A percentile compares a stretch with the other conserved stretches of the same genome.
Evolutionary conservation across 1,140 invertebrate species (phyloP).

Genomic region (Phymorhynchus buccinoides): DNA sequence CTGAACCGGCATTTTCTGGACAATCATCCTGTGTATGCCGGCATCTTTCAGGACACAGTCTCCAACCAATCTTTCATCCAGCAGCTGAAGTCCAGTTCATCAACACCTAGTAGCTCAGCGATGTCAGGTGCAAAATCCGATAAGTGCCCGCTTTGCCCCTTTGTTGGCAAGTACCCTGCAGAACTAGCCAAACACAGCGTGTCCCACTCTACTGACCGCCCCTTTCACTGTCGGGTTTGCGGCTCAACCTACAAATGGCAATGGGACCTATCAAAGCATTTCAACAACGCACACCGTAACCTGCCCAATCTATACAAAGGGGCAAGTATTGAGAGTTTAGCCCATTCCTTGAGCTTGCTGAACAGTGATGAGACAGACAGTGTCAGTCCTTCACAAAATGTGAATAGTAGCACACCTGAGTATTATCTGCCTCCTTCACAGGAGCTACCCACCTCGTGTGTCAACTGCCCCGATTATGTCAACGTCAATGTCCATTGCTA

Average conservation of each 20-base stretch:
- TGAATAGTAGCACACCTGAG: too few relatives aligned
- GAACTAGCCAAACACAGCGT: slow-evolving; percentile 72
- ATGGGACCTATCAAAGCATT: slow-evolving; percentile 73
- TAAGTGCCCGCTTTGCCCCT: slow-evolving; percentile 70
- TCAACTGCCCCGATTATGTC: slow-evolving; percentile 65
- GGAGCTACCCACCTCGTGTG: slow-evolving; percentile 49
- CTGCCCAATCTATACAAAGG: slow-evolving; percentile 72
- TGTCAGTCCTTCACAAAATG: neutral
- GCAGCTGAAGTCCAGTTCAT: too few relatives aligned
- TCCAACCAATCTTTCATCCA: too few relatives aligned
- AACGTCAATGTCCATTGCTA: slow-evolving; percentile 63
- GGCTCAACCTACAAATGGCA: slow-evolving; percentile 73
- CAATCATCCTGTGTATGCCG: slow-evolving; percentile 50
- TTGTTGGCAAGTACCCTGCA: slow-evolving; percentile 72
- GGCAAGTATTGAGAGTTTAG: too few relatives aligned
- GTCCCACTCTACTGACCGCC: slow-evolving; percentile 69
- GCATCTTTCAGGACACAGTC: too few relatives aligned
- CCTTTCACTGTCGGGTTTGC: slow-evolving; percentile 72
- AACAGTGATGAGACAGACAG: neutral
- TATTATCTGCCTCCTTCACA: too few relatives aligned
- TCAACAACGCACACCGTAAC: slow-evolving; percentile 69
- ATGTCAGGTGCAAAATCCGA: slow-evolving; percentile 22
- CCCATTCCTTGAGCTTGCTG: neutral
- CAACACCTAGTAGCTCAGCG: neutral
- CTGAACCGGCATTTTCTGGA: slow-evolving; percentile 67